Conservation (phyloP, 1,140 invertebrate genomes). For the Diorhabda elongata region DNA sequence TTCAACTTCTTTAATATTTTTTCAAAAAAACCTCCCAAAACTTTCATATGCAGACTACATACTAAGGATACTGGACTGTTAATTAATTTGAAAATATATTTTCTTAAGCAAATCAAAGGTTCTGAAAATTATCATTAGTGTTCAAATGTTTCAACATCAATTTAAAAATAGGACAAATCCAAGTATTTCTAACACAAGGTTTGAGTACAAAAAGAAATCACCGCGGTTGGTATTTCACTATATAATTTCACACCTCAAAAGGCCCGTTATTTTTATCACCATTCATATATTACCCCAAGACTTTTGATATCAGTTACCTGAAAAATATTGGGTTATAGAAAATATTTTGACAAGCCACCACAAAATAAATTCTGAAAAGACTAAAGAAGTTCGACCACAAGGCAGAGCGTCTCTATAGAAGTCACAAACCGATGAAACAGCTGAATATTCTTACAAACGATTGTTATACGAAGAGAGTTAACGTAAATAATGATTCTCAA, state of each 20-base stretch:
- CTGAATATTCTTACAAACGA: background rate
- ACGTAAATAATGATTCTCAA: background rate
- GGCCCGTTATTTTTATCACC: too few species aligned
- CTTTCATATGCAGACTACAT: too few species aligned
- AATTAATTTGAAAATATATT: too few species aligned
- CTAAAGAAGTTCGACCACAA: background rate
- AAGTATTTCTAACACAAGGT: too few species aligned
- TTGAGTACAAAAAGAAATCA: too few species aligned
- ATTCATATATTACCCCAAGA: background rate
- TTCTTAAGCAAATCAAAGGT: too few species aligned
- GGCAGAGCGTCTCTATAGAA: background rate
- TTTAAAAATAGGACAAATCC: too few species aligned
- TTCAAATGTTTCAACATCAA: too few species aligned
- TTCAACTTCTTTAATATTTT: too few species aligned
- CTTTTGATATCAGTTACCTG: background rate
- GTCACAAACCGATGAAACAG: background rate
- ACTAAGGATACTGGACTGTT: too few species aligned
- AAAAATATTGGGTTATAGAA: background rate
- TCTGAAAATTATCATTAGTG: too few species aligned
- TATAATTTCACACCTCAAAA: background rate
- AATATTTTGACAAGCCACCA: conserved; percentile 2
- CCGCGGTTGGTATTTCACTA: background rate
- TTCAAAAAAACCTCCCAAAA: too few species aligned
- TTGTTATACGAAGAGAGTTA: conserved; percentile 1
- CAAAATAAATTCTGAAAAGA: background rate